phyloP scores from a whole-genome alignment of 2,888 invertebrate genomes.

The Drosophila silvestris region DNA sequence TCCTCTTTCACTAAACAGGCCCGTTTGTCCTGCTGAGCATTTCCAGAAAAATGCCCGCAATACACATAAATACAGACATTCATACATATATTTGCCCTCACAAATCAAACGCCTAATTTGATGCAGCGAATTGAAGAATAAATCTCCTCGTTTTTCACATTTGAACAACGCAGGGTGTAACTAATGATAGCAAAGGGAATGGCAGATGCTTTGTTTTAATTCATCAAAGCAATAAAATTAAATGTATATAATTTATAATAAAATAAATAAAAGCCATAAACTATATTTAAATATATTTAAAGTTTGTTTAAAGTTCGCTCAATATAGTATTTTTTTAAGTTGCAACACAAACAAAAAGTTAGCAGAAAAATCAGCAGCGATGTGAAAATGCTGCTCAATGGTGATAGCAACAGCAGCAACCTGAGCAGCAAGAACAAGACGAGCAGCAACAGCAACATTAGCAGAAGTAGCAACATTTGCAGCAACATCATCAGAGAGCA shows the following conservation, averaged over 20 bases:
- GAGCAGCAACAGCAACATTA: background rate
- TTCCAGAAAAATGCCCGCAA: constrained; percentile 46
- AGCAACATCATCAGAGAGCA: background rate
- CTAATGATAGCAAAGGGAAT: background rate
- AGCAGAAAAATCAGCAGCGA: background rate
- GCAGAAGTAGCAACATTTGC: background rate
- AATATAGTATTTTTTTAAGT: background rate
- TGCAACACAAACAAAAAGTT: background rate
- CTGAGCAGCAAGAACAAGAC: background rate
- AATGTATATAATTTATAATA: background rate
- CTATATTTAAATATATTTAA: background rate
- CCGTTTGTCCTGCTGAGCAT: constrained; percentile 46
- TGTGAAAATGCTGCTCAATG: background rate
- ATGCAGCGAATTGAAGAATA: constrained; percentile 48
- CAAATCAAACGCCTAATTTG: constrained; percentile 65
- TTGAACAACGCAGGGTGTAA: background rate
- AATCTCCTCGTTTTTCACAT: constrained; percentile 10
- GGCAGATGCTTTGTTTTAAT: background rate
- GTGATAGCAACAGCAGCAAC: background rate
- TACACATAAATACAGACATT: constrained; percentile 14
- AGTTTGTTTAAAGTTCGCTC: background rate
- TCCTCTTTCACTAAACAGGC: constrained; percentile 15
- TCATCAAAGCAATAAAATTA: background rate
- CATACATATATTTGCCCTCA: constrained; percentile 29
- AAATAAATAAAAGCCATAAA: background rate